Percentiles rank a stretch among this genome's conserved stretches.
Evolutionary conservation across 2,888 invertebrate species (phyloP).

Genomic region (Epistrophella euchroma): DNA sequence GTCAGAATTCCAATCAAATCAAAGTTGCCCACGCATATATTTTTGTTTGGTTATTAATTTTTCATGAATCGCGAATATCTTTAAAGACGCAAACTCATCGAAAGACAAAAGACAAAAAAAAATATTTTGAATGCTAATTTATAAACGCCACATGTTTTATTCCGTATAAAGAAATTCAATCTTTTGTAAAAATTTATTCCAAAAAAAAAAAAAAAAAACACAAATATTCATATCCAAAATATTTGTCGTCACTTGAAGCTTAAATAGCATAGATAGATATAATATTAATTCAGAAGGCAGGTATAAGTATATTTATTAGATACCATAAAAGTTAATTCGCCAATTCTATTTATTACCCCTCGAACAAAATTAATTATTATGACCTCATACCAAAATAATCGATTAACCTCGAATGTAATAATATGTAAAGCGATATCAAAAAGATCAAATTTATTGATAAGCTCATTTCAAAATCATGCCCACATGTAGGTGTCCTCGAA

Average conservation of each 20-base stretch:
- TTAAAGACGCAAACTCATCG: background rate
- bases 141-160: conserved; percentile 13
- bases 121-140: conserved; percentile 26
- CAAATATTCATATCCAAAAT: conserved; percentile 31
- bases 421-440: conserved; percentile 45
- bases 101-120: background rate
- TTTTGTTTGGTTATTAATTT: background rate
- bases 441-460: conserved; percentile 51
- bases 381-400: conserved; percentile 47
- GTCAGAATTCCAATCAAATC: background rate
- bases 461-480: conserved; percentile 7
- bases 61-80: conserved; percentile 31
- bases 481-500: conserved; percentile 60
- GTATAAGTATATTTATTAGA: conserved; percentile 37
- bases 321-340: conserved; percentile 68
- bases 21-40: conserved; percentile 18
- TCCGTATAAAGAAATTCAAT: conserved; percentile 11
- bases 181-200: conserved; percentile 21
- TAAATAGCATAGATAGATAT: too few species aligned
- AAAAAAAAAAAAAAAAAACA: too few species aligned
- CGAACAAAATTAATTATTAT: conserved; percentile 51
- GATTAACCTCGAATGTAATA: conserved; percentile 19
- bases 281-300: background rate
- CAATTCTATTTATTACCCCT: conserved; percentile 63
- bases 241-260: conserved; percentile 19